Evolutionary conservation across 2,797 vertebrate species (phyloP).

Genomic region (Cottoperca gobio): DNA sequence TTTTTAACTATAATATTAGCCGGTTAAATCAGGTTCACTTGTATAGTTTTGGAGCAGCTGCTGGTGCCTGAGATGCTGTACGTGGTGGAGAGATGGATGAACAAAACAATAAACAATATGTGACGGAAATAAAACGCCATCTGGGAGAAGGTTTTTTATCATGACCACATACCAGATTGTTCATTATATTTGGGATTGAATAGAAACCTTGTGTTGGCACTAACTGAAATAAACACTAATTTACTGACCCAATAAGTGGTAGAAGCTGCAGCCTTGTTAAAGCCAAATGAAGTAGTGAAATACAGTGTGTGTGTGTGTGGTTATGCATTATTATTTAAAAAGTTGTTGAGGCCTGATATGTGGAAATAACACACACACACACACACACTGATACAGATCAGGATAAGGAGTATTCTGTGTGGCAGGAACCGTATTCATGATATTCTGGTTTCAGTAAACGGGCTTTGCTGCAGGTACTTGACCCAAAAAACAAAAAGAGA

Average conservation of each 20-base stretch:
- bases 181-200: constrained; percentile 52
- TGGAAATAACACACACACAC: background rate
- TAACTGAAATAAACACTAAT: constrained; percentile 56
- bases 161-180: constrained; percentile 48
- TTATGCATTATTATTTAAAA: constrained; percentile 17
- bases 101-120: constrained; percentile 43
- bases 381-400: background rate
- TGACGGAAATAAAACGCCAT: constrained; percentile 46
- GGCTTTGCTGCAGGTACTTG: background rate
- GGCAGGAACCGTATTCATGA: constrained; percentile 1
- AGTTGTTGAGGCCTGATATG: background rate
- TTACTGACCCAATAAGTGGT: constrained; percentile 51
- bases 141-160: constrained; percentile 35
- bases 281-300: constrained; percentile 19
- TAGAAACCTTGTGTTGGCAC: constrained; percentile 43
- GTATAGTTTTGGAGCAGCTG: constrained; percentile 39
- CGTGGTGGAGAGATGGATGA: constrained; percentile 1
- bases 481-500: constrained; percentile 15
- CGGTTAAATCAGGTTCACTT: constrained; percentile 31
- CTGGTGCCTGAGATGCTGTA: background rate
- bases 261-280: constrained; percentile 27
- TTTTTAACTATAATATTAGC: constrained; percentile 51
- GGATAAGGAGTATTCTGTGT: background rate
- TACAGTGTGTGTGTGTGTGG: background rate
- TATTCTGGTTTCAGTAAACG: constrained; percentile 10